phyloP scores from a whole-genome alignment of 2,888 invertebrate species.

The Odiellus spinosus region DNA sequence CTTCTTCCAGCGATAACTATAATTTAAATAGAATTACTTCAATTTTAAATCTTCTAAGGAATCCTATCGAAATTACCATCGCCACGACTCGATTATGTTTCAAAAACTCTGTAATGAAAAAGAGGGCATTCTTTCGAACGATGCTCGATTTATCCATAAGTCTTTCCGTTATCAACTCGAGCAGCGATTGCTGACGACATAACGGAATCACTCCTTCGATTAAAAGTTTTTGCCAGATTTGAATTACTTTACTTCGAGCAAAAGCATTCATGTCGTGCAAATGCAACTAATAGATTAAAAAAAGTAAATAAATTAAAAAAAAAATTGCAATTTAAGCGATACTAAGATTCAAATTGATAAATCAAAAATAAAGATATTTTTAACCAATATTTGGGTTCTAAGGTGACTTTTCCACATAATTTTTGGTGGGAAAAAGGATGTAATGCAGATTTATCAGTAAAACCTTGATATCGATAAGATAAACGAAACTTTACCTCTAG shows the following conservation, averaged over 20 bases:
- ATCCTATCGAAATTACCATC: slow-evolving; percentile 15
- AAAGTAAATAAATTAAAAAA: not conserved
- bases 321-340: too few species aligned
- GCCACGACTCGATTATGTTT: slow-evolving; percentile 74
- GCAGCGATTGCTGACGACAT: slow-evolving; percentile 46
- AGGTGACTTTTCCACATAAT: too few species aligned
- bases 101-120: slow-evolving; percentile 56
- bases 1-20: slow-evolving; percentile 37
- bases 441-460: too few species aligned
- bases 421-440: too few species aligned
- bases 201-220: slow-evolving; percentile 63
- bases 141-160: slow-evolving; percentile 64
- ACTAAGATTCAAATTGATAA: too few species aligned
- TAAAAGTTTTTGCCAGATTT: slow-evolving; percentile 64
- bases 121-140: slow-evolving; percentile 70
- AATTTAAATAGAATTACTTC: slow-evolving; percentile 3
- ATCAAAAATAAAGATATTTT: slow-evolving; percentile 7
- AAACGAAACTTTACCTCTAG: slow-evolving; percentile 37
- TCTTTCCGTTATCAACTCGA: slow-evolving; percentile 47
- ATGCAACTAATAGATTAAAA: slow-evolving; percentile 36
- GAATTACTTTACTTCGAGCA: slow-evolving; percentile 57
- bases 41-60: too few species aligned
- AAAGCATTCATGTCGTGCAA: slow-evolving; percentile 67
- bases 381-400: too few species aligned
- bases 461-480: too few species aligned